Evolutionary conservation across 37 sponge, comb jelly and placozoan species (phyloP), one percentile per base, ranked within the genome.

Genomic region (Theonella swinhoei): DNA sequence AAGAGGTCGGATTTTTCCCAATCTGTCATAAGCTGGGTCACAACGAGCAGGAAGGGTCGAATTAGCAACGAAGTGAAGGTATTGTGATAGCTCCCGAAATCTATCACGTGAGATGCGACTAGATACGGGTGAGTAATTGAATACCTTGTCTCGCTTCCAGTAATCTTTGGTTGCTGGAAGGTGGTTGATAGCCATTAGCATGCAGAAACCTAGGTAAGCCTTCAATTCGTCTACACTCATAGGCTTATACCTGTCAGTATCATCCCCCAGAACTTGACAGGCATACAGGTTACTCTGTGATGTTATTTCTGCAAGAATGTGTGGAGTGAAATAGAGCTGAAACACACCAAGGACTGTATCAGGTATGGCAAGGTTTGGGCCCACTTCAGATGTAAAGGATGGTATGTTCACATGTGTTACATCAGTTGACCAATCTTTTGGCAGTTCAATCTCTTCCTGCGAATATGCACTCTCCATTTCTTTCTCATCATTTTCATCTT

Each of bases 121-220:
- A 38, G 83, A 74, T 3, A 83, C 60, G 59, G 83, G 73, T 54
- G 36, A 35, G 35, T 82, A 82, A 40, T 74, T 74, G 30, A 73
- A 83, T 64, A 83, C n/a, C 19, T n/a, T 4, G 39, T 83, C 83
- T 33, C 28, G 54, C 39, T 74, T 72, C 87, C 87, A 87, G 74
- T 80, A 87, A 34, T 87, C 87, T 22, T 38, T 5, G 9, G 63
- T 24, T 35, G 66, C 33, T 30, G 80, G 80, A 4, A 79, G 73
- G 31, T 47, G 70, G 30, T 65, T 75, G 19, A 87, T 61, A 5
- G 80, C 80, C 74, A 80, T 87, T 22, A 73, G 74, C 5, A 82
- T 32, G 38, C 47, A 72, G 42, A 82, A 82, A 4, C 83, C 83
- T 22, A 70, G 39, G 81, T 60, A 81, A 20, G 81, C 81, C 29